Evolutionary conservation across 2,888 invertebrate species (phyloP).

Genomic region (Endomychus coccineus): DNA sequence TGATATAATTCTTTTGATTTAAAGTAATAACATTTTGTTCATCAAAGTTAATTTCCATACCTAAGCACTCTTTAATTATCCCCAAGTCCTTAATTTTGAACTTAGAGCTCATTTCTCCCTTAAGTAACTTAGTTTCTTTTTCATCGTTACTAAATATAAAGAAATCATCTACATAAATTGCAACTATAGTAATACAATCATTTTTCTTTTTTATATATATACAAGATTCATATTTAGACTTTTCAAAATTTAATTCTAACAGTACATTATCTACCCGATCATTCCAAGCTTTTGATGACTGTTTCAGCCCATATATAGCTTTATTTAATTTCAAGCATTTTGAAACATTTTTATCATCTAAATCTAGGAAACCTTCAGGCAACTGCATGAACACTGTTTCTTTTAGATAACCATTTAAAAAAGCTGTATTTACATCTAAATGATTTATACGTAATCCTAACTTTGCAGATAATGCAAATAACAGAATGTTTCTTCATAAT

Average conservation of each 20-base stretch:
- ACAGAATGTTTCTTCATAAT: neutral
- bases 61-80: slow-evolving; percentile 13
- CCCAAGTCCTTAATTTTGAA: slow-evolving; percentile 17
- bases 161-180: slow-evolving; percentile 24
- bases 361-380: slow-evolving; percentile 12
- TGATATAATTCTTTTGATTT: slow-evolving; percentile 19
- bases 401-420: slow-evolving; percentile 14
- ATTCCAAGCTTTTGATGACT: slow-evolving; percentile 19
- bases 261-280: slow-evolving; percentile 5
- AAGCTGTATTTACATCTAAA: slow-evolving; percentile 15
- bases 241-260: slow-evolving; percentile 5
- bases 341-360: slow-evolving; percentile 3
- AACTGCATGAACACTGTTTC: slow-evolving; percentile 12
- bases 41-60: slow-evolving; percentile 6
- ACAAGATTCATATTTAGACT: slow-evolving; percentile 12
- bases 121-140: slow-evolving; percentile 12
- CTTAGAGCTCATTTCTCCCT: slow-evolving; percentile 16
- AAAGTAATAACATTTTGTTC: slow-evolving; percentile 8
- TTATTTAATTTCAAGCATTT: slow-evolving; percentile 25
- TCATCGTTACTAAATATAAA: slow-evolving; percentile 21
- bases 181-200: slow-evolving; percentile 16
- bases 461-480: slow-evolving; percentile 10
- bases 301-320: slow-evolving; percentile 36
- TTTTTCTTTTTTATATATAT: slow-evolving; percentile 14
- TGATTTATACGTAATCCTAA: slow-evolving; percentile 11